Evolutionary conservation across 2,888 invertebrate species (phyloP), one percentile per base, ranked within the genome.

Genomic region (Melanostoma mellinum): DNA sequence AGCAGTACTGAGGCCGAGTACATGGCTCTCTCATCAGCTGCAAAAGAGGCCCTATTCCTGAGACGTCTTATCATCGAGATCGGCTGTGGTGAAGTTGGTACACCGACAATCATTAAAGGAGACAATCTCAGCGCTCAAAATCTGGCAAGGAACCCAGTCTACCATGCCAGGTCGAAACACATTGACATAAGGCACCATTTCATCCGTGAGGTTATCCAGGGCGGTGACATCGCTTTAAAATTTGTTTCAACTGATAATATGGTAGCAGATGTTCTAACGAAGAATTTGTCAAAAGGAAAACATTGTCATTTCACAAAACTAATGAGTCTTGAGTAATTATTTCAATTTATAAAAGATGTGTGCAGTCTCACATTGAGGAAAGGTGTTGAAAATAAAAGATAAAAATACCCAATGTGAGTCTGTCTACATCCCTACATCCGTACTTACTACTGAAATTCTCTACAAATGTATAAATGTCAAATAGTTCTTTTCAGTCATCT

Each of bases 91-190:
- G 44, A 46, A 56, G 8, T 67, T n/a, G 50, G 8, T 50, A 42
- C 32, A 55, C 8, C 58, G 38, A 58, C 60, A 40, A 44, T 48
- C 36, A 20, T 20, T 20, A 20, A 20, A 20, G 20, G 20, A 20
- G 20, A 20, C 20, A 20, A 20, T 20, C 20, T 42, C 5, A 61
- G 77, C 30, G 71, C 71, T 9, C 78, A 72, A 42, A 38, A 78
- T n/a, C 58, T 78, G 30, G 72, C 52, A 10, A 78, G 58, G 56
- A 77, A 71, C 30, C 63, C 71, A 2, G 71, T 72, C 8, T 56
- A 73, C 33, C 78, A 73, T 46, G 30, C 65, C 6, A 56, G 69
- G 50, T 55, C 52, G 2, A 72, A 78, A 58, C 79, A 79, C 38
- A 60, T 73, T 6, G 65, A 72, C 58, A 78, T 72, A 36, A 72